Evolutionary conservation across 2,797 vertebrate species (phyloP).

Genomic region (Synanceia verrucosa): DNA sequence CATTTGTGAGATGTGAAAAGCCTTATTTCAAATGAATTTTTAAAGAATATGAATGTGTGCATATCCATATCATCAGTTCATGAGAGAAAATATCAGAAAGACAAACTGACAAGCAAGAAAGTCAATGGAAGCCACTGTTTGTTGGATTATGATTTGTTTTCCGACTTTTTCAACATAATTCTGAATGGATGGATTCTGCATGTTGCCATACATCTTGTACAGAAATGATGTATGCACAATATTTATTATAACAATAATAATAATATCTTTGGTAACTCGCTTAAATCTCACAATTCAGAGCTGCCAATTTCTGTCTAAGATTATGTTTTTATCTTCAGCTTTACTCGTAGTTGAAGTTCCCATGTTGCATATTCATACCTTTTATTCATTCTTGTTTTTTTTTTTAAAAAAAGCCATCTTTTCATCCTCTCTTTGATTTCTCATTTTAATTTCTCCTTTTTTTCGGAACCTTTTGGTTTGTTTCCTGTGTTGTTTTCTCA

Average conservation of each 20-base stretch:
- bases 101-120: slow-evolving; percentile 70
- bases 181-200: slow-evolving; percentile 55
- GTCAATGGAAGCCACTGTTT: slow-evolving; percentile 81
- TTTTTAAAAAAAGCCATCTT: slow-evolving; percentile 78
- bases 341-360: slow-evolving; percentile 65
- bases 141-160: slow-evolving; percentile 47
- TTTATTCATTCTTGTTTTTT: slow-evolving; percentile 76
- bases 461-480: slow-evolving; percentile 86
- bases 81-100: slow-evolving; percentile 7
- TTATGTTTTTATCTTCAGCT: slow-evolving; percentile 21
- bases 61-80: slow-evolving; percentile 10
- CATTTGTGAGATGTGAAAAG: slow-evolving; percentile 2
- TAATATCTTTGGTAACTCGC: slow-evolving; percentile 9
- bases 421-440: slow-evolving; percentile 87
- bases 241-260: slow-evolving; percentile 18
- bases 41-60: slow-evolving; percentile 15
- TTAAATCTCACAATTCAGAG: slow-evolving; percentile 10
- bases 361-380: slow-evolving; percentile 84
- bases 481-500: slow-evolving; percentile 97
- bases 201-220: slow-evolving; percentile 76
- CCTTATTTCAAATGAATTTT: too few species aligned
- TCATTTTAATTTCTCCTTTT: slow-evolving; percentile 90
- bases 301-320: background rate
- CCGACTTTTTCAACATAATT: slow-evolving; percentile 35
- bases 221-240: slow-evolving; percentile 71